Evolutionary conservation across 1,140 invertebrate genomes (phyloP).

Genomic region (Papilio xuthus): DNA sequence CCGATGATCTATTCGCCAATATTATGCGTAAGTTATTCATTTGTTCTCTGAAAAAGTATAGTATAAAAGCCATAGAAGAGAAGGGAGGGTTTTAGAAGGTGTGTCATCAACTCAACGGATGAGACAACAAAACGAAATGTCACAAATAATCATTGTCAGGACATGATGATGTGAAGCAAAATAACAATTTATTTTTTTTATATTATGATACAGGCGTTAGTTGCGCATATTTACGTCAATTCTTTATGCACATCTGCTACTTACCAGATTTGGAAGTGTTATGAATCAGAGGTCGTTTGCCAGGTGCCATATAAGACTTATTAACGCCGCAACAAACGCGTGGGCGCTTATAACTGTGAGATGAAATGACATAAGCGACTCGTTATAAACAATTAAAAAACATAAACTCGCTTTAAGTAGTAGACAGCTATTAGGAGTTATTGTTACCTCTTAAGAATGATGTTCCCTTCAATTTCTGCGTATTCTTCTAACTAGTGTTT

Average conservation of each 20-base stretch:
- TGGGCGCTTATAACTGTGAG: neutral
- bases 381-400: slow-evolving; percentile 16
- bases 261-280: neutral
- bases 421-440: neutral
- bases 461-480: too few relatives aligned
- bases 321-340: slow-evolving; percentile 22
- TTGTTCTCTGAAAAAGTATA: too few relatives aligned
- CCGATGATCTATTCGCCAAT: slow-evolving; percentile 94
- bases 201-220: too few relatives aligned
- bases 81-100: too few relatives aligned
- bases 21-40: slow-evolving; percentile 90
- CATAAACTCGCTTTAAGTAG: neutral
- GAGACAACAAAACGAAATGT: too few relatives aligned
- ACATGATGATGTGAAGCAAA: too few relatives aligned
- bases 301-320: slow-evolving; percentile 43
- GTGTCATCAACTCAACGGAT: too few relatives aligned
- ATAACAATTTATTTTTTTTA: too few relatives aligned
- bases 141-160: too few relatives aligned
- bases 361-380: slow-evolving; percentile 4
- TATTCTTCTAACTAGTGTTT: too few relatives aligned
- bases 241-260: too few relatives aligned
- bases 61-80: too few relatives aligned
- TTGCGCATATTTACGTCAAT: neutral
- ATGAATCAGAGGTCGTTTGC: slow-evolving; percentile 1
- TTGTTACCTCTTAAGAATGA: neutral